Percentiles rank a stretch among this genome's conserved stretches.
Evolutionary conservation across 1,140 invertebrate species (phyloP).

Genomic region (Trichonephila clavipes): DNA sequence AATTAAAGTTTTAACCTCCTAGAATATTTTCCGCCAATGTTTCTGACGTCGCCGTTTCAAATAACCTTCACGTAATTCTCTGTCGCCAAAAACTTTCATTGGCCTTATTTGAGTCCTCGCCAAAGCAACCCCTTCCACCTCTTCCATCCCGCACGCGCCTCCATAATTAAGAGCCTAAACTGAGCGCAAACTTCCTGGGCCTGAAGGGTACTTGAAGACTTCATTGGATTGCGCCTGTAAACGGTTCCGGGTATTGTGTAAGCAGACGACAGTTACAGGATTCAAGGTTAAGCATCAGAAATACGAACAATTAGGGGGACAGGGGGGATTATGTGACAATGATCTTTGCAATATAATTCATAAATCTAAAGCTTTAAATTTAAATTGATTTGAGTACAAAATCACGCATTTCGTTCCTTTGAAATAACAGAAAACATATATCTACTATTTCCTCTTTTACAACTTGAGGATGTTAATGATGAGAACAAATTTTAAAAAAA

Average conservation of each 20-base stretch:
- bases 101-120: neutral
- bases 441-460: too few species aligned
- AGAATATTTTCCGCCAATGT: too few species aligned
- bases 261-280: neutral
- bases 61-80: neutral
- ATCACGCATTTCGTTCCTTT: too few species aligned
- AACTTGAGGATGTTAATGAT: too few species aligned
- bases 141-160: slow-evolving; percentile 31
- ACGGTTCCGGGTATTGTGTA: slow-evolving; percentile 60
- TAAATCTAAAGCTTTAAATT: too few species aligned
- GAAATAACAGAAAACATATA: too few species aligned
- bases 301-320: neutral
- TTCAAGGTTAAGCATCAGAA: slow-evolving; percentile 55
- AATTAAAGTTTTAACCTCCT: too few species aligned
- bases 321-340: too few species aligned
- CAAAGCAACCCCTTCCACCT: neutral
- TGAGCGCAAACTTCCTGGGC: slow-evolving; percentile 58
- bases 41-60: too few species aligned
- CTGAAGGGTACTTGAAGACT: slow-evolving; percentile 52
- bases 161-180: slow-evolving; percentile 52
- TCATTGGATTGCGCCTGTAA: slow-evolving; percentile 39
- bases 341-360: too few species aligned
- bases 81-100: neutral
- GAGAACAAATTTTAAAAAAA: too few species aligned
- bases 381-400: too few species aligned